Evolutionary conservation across 2,888 invertebrate species (phyloP).

Genomic region (Pseudococcus viburni): DNA sequence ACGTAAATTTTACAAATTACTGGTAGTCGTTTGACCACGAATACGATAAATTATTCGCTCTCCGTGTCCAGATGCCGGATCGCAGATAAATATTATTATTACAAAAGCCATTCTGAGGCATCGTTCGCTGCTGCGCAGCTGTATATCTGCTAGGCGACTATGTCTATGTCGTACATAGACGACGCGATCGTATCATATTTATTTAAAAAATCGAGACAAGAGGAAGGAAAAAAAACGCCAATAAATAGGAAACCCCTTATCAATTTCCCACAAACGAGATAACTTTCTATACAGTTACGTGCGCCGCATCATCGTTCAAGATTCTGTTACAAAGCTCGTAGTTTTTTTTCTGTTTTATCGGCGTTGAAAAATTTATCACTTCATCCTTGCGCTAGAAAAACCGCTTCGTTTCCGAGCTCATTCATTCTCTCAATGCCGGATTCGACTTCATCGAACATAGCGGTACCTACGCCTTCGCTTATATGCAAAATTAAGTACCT

Average conservation of each 20-base stretch:
- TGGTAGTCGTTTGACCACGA: slow-evolving; percentile 34
- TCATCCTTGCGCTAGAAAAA: not conserved
- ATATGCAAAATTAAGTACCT: slow-evolving; percentile 7
- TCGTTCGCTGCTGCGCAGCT: not conserved
- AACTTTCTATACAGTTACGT: not conserved
- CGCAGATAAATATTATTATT: slow-evolving; percentile 10
- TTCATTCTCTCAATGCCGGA: not conserved
- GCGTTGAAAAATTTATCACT: not conserved
- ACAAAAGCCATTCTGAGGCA: not conserved
- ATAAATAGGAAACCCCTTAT: slow-evolving; percentile 15
- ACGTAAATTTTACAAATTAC: slow-evolving; percentile 44
- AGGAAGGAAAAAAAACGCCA: not conserved
- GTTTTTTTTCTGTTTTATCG: not conserved
- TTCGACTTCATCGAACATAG: not conserved
- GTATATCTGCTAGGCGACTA: not conserved
- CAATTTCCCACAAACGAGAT: not conserved
- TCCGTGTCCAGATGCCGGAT: not conserved
- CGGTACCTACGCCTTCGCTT: slow-evolving; percentile 14
- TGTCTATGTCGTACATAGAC: not conserved
- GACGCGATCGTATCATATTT: not conserved
- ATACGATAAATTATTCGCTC: slow-evolving; percentile 20
- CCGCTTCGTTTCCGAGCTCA: not conserved
- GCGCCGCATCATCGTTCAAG: not conserved
- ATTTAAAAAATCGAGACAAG: not conserved
- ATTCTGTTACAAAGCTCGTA: not conserved